These are phyloP conservation scores for Hecatera dysodea DNA, from an alignment of 2,888 invertebrate species.

Conservation along the genomic window DNA sequence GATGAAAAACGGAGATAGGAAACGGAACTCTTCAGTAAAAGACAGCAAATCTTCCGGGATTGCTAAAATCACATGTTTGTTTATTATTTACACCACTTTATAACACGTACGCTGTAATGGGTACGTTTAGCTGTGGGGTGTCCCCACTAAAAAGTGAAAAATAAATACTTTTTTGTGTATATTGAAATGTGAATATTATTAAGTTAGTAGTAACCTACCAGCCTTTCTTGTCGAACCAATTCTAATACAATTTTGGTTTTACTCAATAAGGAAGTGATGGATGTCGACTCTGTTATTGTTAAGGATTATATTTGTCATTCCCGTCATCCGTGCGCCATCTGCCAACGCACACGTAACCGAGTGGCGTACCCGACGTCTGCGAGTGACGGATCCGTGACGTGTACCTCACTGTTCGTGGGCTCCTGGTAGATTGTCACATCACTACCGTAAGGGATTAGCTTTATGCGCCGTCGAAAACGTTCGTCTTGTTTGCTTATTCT, in stretches of 20 bases:
- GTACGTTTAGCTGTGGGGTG: too few species aligned
- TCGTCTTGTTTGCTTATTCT: neutral
- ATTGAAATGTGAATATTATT: neutral
- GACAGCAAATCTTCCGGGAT: too few species aligned
- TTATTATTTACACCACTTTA: too few species aligned
- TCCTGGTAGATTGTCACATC: conserved; percentile 2
- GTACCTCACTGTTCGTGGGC: neutral
- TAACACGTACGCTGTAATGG: too few species aligned
- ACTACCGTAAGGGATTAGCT: conserved; percentile 3
- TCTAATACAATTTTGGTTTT: neutral
- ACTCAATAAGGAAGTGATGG: conserved; percentile 25
- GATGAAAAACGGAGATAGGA: too few species aligned
- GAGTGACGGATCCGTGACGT: conserved; percentile 20
- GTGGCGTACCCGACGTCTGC: conserved; percentile 7
- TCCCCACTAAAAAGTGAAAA: too few species aligned
- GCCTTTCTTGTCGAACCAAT: neutral
- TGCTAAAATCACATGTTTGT: too few species aligned
- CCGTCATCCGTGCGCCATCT: neutral
- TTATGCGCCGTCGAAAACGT: neutral
- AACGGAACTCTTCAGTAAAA: too few species aligned
- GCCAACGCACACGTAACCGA: neutral
- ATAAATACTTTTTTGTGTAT: neutral
- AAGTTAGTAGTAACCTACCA: neutral
- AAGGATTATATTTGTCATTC: conserved; percentile 23
- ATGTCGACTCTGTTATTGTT: conserved; percentile 22